Conservation (phyloP, 2,113 vertebrate genomes). For the Nothocercus nigrocapillus region DNA sequence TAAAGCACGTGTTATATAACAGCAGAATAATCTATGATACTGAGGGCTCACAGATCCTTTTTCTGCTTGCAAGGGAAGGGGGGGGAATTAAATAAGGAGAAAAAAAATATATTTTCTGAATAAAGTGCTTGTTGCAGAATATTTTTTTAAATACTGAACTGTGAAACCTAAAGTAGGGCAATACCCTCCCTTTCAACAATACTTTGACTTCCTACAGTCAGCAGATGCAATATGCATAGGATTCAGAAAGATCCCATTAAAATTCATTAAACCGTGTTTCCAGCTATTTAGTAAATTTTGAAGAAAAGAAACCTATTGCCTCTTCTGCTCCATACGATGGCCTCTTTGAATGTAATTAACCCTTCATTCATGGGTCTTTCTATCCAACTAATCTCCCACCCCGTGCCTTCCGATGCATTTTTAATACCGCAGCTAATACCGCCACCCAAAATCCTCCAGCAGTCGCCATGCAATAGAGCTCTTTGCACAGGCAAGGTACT, state of each 20-base stretch:
- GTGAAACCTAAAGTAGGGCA: slow-evolving; percentile 72
- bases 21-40: slow-evolving; percentile 53
- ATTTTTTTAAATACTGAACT: slow-evolving; percentile 62
- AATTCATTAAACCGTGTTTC: slow-evolving; percentile 74
- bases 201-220: slow-evolving; percentile 72
- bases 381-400: slow-evolving; percentile 64
- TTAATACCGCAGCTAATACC: slow-evolving; percentile 42
- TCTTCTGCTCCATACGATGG: slow-evolving; percentile 53
- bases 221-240: slow-evolving; percentile 74
- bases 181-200: slow-evolving; percentile 70
- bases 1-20: slow-evolving; percentile 52
- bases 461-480: slow-evolving; percentile 34
- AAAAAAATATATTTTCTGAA: slow-evolving; percentile 52
- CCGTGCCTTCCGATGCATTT: slow-evolving; percentile 43
- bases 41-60: slow-evolving; percentile 11
- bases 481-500: slow-evolving; percentile 26
- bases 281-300: slow-evolving; percentile 75
- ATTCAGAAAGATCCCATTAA: slow-evolving; percentile 74
- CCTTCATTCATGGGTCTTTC: slow-evolving; percentile 70
- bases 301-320: slow-evolving; percentile 73
- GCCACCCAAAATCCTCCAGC: slow-evolving; percentile 59
- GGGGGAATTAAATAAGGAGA: slow-evolving; percentile 44
- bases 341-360: slow-evolving; percentile 74
- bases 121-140: slow-evolving; percentile 66
- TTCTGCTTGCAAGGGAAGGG: background rate